Evolutionary conservation across 2,888 invertebrate species (phyloP), one percentile per base, ranked within the genome.

Genomic region (Nycteola revayana): DNA sequence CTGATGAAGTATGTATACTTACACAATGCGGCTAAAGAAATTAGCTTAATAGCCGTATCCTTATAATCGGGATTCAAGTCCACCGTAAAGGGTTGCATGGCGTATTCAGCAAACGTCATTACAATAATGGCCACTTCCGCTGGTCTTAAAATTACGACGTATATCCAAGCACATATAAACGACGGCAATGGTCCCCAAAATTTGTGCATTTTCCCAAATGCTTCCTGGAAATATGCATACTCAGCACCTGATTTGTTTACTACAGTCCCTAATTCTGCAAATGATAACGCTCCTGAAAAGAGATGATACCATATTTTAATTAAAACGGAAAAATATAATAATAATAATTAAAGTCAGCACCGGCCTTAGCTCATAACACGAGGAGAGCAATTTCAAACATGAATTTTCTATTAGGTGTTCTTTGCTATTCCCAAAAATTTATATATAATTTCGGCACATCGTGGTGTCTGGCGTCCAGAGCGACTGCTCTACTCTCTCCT

Each of bases 211-310:
- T 92, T 91, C 6, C 91, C 88, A 72, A 94, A 94, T 0, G 94
- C 93, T 66, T 93, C 93, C 68, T 92, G 89, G 60, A 94, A 93
- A 67, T 95, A 96, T 1, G 94, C 91, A 69, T 95, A 95, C 75
- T 95, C 95, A 1, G 94, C 95, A 1, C 96, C 96, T 1, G 95
- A 95, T 61, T 93, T 90, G 1, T 93, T 93, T 2, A 95, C 91
- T 1, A 95, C 92, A 0, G 94, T 94, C 17, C 95, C 95, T 32
- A 96, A 80, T 81, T 96, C 96, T 20, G 95, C 94, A 64, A 94
- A 96, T 1, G 94, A 93, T 40, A 95, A 72, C 0, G 95, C 95
- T 50, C 95, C 94, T 94, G 60, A 31, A 88, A 88, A 14, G 5
- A n/a, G n/a, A n/a, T n/a, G n/a, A n/a, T n/a, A n/a, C n/a, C n/a